Evolutionary conservation across 2,888 invertebrate species (phyloP).

Genomic region (Limnephilus marmoratus): DNA sequence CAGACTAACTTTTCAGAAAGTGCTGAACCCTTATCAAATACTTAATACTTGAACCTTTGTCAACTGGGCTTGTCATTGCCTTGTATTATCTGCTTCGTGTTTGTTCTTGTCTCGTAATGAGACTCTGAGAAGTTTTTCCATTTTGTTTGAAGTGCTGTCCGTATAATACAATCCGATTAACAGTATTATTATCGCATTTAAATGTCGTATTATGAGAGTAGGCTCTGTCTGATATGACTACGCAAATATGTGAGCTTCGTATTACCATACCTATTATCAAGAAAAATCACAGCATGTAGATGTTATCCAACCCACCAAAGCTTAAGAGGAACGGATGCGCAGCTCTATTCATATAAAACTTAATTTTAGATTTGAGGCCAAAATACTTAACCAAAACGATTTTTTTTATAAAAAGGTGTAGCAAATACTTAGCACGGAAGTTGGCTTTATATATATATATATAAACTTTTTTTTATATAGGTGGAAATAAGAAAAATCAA

Average conservation of each 20-base stretch:
- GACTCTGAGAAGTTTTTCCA: constrained; percentile 25
- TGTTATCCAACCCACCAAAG: neutral
- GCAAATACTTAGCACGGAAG: too few species aligned
- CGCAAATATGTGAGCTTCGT: neutral
- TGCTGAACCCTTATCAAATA: constrained; percentile 44
- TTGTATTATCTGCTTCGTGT: constrained; percentile 37
- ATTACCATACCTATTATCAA: neutral
- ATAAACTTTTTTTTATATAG: too few species aligned
- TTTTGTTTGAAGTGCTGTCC: constrained; percentile 28
- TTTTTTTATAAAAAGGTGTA: too few species aligned
- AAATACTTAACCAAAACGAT: too few species aligned
- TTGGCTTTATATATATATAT: too few species aligned
- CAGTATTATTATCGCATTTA: neutral
- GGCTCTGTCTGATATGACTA: neutral
- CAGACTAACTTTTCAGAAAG: constrained; percentile 26
- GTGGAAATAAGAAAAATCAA: too few species aligned
- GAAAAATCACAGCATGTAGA: neutral
- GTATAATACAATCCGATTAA: constrained; percentile 16
- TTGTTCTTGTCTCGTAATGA: constrained; percentile 34
- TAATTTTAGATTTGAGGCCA: too few species aligned
- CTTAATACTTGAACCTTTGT: constrained; percentile 39
- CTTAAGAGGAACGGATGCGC: neutral
- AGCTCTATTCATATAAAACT: too few species aligned
- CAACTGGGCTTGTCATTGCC: constrained; percentile 39
- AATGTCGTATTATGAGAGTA: neutral